Base-by-base conservation (phyloP, 2,113 vertebrate species). In the Chamaetylas fuelleborni region DNA sequence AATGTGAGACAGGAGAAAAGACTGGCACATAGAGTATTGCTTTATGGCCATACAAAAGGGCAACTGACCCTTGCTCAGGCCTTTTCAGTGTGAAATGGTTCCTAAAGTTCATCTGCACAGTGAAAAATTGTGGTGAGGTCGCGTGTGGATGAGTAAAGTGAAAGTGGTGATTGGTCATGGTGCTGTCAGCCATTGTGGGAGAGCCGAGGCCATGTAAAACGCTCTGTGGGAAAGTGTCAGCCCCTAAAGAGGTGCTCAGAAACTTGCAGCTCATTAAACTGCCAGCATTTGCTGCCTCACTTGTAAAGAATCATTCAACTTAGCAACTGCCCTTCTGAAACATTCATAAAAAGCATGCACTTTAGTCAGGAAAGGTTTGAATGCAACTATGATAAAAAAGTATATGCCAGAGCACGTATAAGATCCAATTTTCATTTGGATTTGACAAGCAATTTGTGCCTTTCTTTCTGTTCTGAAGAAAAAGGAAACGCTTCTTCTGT, bases 61-160 rank as follows among this genome's bases (percentile, higher is more conserved):
- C 97, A 97, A 97, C 96, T 98, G 98, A 98, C 98, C 98, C 98
- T 97, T 97, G 98, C 96, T 97, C 98, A 95, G 88, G 98, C 95
- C 98, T 98, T 98, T 98, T 98, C 97, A 97, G 74, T 97, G 95
- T 93, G 96, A 97, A 98, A 98, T 97, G 98, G 97, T 97, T 98
- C 97, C 96, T 97, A 97, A 98, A 99, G 98, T 99, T 99, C 98
- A 99, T 99, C 98, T 97, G 98, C 98, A 97, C 97, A 98, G 99
- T 99, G 99, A 99, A 99, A 99, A 99, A 99, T 99, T 98, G 96
- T 98, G 97, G 98, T 97, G 98, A 98, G 99, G 99, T 99, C 99
- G 98, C 98, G 98, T 99, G 99, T 99, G 98, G 99, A 99, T 98
- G 98, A 98, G 98, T 98, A 98, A 98, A 98, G 98, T 98, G 98